Base-by-base conservation (phyloP, 2,888 invertebrate species). In the Loripinus fragilis region DNA sequence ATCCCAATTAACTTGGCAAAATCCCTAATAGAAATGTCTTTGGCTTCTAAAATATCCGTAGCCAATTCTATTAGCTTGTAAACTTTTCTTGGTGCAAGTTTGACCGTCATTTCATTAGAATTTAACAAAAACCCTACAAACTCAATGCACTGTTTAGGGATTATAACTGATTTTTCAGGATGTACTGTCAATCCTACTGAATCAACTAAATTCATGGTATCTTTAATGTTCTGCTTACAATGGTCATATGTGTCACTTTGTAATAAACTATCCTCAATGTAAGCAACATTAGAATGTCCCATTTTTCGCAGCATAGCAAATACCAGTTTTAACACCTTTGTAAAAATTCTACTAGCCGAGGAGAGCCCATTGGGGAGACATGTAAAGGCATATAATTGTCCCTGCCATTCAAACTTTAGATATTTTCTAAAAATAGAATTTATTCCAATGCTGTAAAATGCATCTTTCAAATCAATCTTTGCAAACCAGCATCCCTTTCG, bases 101-200 rank as follows among this genome's bases (percentile, higher is more conserved):
- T 55, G 12, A 80, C 42, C 2, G 74, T 74, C 79, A 79, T 76
- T 20, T 71, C 45, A 42, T n/a, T 28, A 35, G 85, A 84, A 45
- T 80, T 72, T 20, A 86, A 33, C 7, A 75, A 15, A 73, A 85
- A 86, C 7, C 82, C 81, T 20, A 82, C 48, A 52, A 82, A 84
- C n/a, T 60, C 65, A 23, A 86, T 80, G 35, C 74, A 41, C 70
- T 80, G 71, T n/a, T 72, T 65, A 1, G 85, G 81, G 3, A 45
- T 28, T 15, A 82, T 60, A n/a, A 76, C 67, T 12, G 86, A 85
- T 71, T 85, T 85, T 12, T 77, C 68, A 25, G 72, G 73, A 68
- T 86, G 69, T 15, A 84, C 66, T 15, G 72, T 75, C n/a, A 85
- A 78, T 7, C 86, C 86, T 52, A 85, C 48, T 20, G 48, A 35